A percentile compares a stretch with the other conserved stretches of the same genome.
Conservation (phyloP, 2,888 invertebrate species). For the Nudaria mundana region DNA sequence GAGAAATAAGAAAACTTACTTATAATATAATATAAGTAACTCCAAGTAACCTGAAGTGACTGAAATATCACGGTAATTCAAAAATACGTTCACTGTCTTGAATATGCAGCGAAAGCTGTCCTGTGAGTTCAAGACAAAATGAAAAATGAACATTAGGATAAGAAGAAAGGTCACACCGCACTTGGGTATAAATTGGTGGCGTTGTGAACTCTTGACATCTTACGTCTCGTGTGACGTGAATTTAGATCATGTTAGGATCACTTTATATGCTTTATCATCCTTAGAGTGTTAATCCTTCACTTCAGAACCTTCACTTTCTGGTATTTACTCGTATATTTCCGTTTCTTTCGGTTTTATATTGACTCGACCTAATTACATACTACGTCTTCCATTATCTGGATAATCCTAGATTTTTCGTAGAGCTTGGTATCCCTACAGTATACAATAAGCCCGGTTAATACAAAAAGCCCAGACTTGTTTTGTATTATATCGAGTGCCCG, state of each 20-base stretch:
- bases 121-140: neutral
- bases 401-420: neutral
- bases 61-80: no score
- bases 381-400: slow-evolving; percentile 1
- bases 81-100: no score
- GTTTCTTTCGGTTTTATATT: slow-evolving; percentile 1
- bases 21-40: no score
- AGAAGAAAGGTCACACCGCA: neutral
- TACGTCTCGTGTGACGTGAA: no score
- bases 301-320: neutral
- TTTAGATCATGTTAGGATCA: no score
- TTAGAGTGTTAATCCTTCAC: no score
- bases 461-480: slow-evolving; percentile 25
- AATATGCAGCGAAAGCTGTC: neutral
- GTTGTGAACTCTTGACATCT: no score
- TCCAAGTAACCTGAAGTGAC: no score
- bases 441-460: slow-evolving; percentile 22
- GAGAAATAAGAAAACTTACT: no score
- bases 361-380: neutral
- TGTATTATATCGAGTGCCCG: slow-evolving; percentile 26
- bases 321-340: no score
- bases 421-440: slow-evolving; percentile 9
- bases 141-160: neutral
- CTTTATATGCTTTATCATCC: no score
- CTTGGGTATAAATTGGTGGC: neutral